Percentiles rank a stretch among this genome's conserved stretches.
phyloP scores from a whole-genome alignment of 2,797 vertebrate genomes.

The Hydrophis major region DNA sequence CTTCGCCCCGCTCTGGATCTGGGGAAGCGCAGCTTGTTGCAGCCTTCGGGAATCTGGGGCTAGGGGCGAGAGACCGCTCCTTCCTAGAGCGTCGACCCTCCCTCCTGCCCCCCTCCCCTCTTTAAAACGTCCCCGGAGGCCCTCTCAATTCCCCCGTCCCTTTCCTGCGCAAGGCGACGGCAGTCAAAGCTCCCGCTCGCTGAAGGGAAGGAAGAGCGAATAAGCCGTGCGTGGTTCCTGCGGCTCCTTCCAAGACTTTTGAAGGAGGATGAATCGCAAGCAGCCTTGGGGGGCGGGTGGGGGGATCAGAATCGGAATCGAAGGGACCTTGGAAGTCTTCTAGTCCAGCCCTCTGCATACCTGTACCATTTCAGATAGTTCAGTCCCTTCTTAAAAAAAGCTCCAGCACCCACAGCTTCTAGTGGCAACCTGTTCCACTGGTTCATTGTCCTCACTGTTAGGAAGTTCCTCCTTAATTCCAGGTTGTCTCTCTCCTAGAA shows the following conservation, averaged over 20 bases:
- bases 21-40: neutral
- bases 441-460: no score
- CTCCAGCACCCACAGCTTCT: no score
- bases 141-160: neutral
- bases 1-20: neutral
- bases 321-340: no score
- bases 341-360: no score
- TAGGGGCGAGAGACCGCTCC: neutral
- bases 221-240: neutral
- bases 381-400: no score
- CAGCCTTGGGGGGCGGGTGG: neutral
- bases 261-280: neutral
- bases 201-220: neutral
- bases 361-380: no score
- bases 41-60: neutral
- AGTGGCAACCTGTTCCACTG: no score
- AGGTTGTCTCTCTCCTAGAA: no score
- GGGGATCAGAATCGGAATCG: no score
- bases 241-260: neutral
- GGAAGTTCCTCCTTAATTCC: no score
- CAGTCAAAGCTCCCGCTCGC: neutral
- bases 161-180: neutral
- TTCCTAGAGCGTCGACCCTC: neutral
- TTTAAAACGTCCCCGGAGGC: neutral
- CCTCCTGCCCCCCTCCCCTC: no score